Percentiles rank a stretch among this genome's conserved stretches.
phyloP scores from a whole-genome alignment of 2,113 vertebrate genomes.

The Leptodactylus fuscus region DNA sequence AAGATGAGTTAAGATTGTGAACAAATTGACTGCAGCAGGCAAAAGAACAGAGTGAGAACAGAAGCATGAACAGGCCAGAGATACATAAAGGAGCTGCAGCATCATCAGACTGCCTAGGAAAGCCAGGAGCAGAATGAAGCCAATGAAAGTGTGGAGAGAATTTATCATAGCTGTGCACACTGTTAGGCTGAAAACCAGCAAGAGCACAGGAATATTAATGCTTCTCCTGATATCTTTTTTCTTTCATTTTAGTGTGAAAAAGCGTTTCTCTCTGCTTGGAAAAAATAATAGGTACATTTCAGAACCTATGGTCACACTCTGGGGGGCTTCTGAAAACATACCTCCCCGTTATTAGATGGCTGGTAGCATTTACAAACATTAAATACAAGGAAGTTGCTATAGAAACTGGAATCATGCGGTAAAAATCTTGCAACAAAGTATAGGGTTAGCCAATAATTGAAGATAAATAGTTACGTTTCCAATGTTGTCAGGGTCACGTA shows the following conservation, averaged over 20 bases:
- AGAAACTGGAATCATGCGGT: slow-evolving; percentile 20
- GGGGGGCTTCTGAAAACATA: slow-evolving; percentile 44
- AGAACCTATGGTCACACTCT: slow-evolving; percentile 36
- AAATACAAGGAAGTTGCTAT: slow-evolving; percentile 33
- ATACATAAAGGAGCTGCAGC: slow-evolving; percentile 48
- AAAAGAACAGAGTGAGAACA: slow-evolving; percentile 33
- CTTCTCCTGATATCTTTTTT: slow-evolving; percentile 27
- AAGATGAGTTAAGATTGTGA: slow-evolving; percentile 39
- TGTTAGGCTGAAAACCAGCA: slow-evolving; percentile 39
- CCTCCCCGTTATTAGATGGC: slow-evolving; percentile 37
- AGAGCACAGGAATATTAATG: slow-evolving; percentile 48
- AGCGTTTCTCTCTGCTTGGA: slow-evolving; percentile 42
- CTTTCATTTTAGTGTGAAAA: slow-evolving; percentile 42
- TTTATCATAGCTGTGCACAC: slow-evolving; percentile 52
- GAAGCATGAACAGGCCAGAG: slow-evolving; percentile 34
- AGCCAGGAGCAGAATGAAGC: slow-evolving; percentile 45
- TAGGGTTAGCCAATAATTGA: slow-evolving; percentile 23
- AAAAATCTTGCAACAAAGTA: slow-evolving; percentile 31
- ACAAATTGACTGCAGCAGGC: slow-evolving; percentile 39
- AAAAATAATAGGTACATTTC: slow-evolving; percentile 52
- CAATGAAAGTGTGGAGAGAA: slow-evolving; percentile 53
- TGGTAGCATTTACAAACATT: slow-evolving; percentile 42
- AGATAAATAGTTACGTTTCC: slow-evolving; percentile 20
- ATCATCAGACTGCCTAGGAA: slow-evolving; percentile 39
- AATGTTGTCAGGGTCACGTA: not conserved